Conservation (phyloP, 2,113 vertebrate genomes). For the Rhea pennata region DNA sequence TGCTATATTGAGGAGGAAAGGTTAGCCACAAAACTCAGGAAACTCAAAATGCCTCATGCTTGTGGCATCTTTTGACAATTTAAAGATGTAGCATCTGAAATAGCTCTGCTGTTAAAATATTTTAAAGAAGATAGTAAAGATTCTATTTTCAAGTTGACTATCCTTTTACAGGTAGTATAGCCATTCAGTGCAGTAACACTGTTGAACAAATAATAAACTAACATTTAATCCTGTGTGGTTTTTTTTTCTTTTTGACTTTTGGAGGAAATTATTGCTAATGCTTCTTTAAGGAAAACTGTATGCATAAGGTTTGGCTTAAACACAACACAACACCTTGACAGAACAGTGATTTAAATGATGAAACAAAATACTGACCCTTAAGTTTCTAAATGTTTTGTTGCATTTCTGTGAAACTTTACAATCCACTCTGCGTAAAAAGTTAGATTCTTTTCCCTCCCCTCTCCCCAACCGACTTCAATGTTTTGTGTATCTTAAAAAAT, state of each 20-base stretch:
- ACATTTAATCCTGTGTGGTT: neutral
- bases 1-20: neutral
- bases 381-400: neutral
- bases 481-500: neutral
- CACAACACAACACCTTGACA: too few species aligned
- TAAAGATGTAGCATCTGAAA: neutral
- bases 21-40: neutral
- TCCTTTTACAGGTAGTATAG: neutral
- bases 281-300: neutral
- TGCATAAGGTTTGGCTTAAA: neutral
- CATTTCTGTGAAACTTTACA: neutral
- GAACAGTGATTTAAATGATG: neutral
- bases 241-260: neutral
- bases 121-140: neutral
- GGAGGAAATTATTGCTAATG: neutral
- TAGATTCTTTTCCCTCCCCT: neutral
- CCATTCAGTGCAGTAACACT: neutral
- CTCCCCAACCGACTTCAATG: rapidly evolving
- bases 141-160: neutral
- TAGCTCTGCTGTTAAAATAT: neutral
- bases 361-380: neutral
- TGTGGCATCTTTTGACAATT: neutral
- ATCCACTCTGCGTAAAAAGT: neutral
- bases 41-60: rapidly evolving
- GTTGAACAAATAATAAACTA: neutral